phyloP scores from a whole-genome alignment of 2,113 vertebrate species.

The Ia io region DNA sequence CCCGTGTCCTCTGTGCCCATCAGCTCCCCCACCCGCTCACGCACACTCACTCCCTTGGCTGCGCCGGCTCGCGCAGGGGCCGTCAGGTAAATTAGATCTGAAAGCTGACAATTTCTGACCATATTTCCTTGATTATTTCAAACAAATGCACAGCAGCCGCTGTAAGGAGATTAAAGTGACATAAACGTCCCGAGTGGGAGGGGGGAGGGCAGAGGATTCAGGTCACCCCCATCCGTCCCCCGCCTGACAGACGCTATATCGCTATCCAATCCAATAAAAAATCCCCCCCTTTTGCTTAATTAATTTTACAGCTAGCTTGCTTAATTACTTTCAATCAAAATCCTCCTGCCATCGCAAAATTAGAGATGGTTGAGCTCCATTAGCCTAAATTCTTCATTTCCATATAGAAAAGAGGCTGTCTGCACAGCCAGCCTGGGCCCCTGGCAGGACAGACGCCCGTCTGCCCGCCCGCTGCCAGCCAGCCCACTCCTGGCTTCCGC shows the following conservation, averaged over 20 bases:
- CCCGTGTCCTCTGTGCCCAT: slow-evolving; percentile 72
- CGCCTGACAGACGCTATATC: slow-evolving; percentile 99
- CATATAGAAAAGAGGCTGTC: slow-evolving; percentile 99
- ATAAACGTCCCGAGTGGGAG: slow-evolving; percentile 99
- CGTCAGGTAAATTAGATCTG: slow-evolving; percentile 99
- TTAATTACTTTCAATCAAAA: slow-evolving; percentile 99
- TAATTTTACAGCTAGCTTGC: slow-evolving; percentile 99
- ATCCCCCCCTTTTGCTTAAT: slow-evolving; percentile 99
- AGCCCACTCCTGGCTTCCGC: background rate
- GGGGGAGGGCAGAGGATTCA: slow-evolving; percentile 99
- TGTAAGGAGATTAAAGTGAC: slow-evolving; percentile 99
- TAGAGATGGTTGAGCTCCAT: slow-evolving; percentile 99
- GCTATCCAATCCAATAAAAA: slow-evolving; percentile 99
- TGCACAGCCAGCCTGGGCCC: slow-evolving; percentile 87
- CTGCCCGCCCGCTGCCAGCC: slow-evolving; percentile 63
- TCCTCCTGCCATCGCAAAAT: slow-evolving; percentile 99
- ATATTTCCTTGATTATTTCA: slow-evolving; percentile 99
- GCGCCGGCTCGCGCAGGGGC: slow-evolving; percentile 83
- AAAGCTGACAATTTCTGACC: slow-evolving; percentile 99
- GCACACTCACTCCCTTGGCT: slow-evolving; percentile 62
- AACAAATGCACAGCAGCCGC: slow-evolving; percentile 99
- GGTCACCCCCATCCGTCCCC: slow-evolving; percentile 99
- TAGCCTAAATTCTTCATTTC: slow-evolving; percentile 99
- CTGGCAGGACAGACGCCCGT: slow-evolving; percentile 81
- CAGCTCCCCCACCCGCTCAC: slow-evolving; percentile 67